Evolutionary conservation across 1,140 invertebrate genomes (phyloP), one percentile per base, ranked within the genome.

Genomic region (Ceratina japonica): DNA sequence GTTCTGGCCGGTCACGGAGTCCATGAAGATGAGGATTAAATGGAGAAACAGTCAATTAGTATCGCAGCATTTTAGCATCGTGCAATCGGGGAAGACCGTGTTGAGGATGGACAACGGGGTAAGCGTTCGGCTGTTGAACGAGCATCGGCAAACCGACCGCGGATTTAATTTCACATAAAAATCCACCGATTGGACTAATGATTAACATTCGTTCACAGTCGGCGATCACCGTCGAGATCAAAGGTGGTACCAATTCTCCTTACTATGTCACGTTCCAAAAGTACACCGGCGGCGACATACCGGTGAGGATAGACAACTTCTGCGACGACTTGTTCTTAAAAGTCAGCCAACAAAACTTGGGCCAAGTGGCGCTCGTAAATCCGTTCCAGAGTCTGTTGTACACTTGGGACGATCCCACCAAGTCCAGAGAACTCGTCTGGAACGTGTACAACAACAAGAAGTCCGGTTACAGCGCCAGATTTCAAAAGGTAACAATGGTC

Each of bases 401-500:
- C 88, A 97, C 97, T 0, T 97, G 97, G 97, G 97, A 97, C 88
- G 96, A 97, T 91, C 96, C 96, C 0, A 94, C 94, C 5, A 94
- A 95, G 75, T 94, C 95, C 31, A 92, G 96, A 73, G 93, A 94
- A 71, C 92, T 97, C 0, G 93, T 96, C 62, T 97, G 97, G 96
- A 97, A 97, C 88, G 94, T 97, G 16, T 97, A 97, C 87, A 97
- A 96, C 80, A 95, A 96, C 84, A 96, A 96, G 87, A 95, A 94
- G 24, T 94, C 94, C 78, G 96, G 96, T 72, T 96, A 95, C 85
- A 89, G 93, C 13, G 95, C 95, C 24, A 94, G 95, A 84, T 95
- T 97, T 81, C 93, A 92, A 66, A 96, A 95, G 94, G 96, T 95
- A 89, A 4, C n/a, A 59, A 20, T 13, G 31, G 20, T 16, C 2